Percentiles rank a stretch among this genome's conserved stretches.
Evolutionary conservation across 2,113 vertebrate genomes (phyloP).

Genomic region (Chionomys nivalis): DNA sequence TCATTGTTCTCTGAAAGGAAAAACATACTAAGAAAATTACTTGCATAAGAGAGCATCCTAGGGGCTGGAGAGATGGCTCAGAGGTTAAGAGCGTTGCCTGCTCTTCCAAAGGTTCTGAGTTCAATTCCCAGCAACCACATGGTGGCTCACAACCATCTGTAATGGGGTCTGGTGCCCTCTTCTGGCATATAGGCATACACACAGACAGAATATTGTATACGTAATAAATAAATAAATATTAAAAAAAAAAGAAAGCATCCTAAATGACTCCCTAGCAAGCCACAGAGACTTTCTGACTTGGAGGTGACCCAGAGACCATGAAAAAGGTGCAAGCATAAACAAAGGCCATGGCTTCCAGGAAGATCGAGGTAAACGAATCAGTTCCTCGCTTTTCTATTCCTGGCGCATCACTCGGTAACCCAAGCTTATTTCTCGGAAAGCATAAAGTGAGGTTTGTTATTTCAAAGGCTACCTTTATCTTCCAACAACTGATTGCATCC

Average conservation of each 20-base stretch:
- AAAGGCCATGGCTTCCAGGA: background rate
- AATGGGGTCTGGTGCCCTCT: too few species aligned
- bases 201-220: too few species aligned
- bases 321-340: background rate
- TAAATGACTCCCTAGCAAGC: background rate
- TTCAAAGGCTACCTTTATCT: background rate
- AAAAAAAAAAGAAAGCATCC: background rate
- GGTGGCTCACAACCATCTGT: too few species aligned
- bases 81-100: too few species aligned
- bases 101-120: too few species aligned
- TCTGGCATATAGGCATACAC: too few species aligned
- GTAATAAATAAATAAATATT: too few species aligned
- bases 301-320: background rate
- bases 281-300: background rate
- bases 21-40: background rate
- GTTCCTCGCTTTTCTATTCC: background rate
- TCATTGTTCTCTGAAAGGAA: slow-evolving; percentile 22
- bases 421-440: background rate
- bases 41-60: background rate
- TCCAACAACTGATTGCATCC: background rate
- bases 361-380: background rate
- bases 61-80: too few species aligned
- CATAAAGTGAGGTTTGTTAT: background rate
- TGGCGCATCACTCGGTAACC: background rate
- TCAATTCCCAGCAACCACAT: too few species aligned